Evolutionary conservation across 2,113 vertebrate genomes (phyloP), one percentile per base, ranked within the genome.

Genomic region (Amblyopsis rosae): DNA sequence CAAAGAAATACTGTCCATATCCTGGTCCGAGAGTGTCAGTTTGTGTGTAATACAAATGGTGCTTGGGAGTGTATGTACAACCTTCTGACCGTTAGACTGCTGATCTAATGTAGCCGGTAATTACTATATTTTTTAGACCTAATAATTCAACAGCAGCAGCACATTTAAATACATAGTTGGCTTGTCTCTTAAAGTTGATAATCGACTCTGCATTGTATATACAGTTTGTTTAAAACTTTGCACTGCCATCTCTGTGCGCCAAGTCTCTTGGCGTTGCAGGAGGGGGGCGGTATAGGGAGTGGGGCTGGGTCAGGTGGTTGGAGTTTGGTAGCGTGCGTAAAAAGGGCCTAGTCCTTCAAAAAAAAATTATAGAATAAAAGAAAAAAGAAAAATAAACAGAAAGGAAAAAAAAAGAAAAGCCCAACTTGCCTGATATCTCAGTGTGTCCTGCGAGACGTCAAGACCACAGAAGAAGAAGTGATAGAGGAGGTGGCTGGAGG

Each of bases 31-130:
- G 88, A 90, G 89, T 94, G 91, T 92, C 90, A 93, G 85, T 90
- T 96, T 95, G 94, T 96, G 95, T 94, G 95, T 95, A 96, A 96
- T 95, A 95, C 93, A 95, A 95, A 94, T 87, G 90, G 93, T 92
- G 93, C 91, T 93, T 93, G 93, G 81, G 94, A 94, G 93, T 95
- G 91, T 98, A 98, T 98, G 95, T 98, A 98, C 96, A 98, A 95
- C 92, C 92, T 93, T 90, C 91, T 94, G 90, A 93, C 90, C 19
- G 70, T 79, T 70, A 77, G 93, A 93, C 92, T 93, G 94, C 94
- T 95, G 95, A 93, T 92, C 90, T 89, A 92, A 94, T 94, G 94
- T 92, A 92, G 93, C 93, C 92, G 91, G 93, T 84, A 91, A 82
- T 88, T 91, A 56, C 80, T 79, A 84, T 86, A 26, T 62, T 65